A percentile compares a stretch with the other conserved stretches of the same genome.
Evolutionary conservation across 2,888 invertebrate species (phyloP).

Genomic region (Synanthedon andrenaeformis): DNA sequence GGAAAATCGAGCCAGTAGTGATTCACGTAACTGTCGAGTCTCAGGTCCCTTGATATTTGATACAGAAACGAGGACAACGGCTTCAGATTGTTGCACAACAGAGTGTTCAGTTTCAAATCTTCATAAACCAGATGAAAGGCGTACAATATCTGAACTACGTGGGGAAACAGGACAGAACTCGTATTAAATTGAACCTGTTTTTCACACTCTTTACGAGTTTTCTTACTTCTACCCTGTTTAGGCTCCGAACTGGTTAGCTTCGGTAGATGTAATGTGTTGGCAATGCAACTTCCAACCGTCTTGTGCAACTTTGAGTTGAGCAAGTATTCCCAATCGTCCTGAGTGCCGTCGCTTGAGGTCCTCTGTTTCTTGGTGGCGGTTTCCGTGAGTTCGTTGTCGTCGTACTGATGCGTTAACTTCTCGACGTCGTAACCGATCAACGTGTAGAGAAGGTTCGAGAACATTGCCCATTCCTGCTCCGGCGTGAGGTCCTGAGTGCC

Average conservation of each 20-base stretch:
- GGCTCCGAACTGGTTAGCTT: conserved; percentile 13
- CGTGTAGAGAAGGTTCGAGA: conserved; percentile 70
- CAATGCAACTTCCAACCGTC: conserved; percentile 47
- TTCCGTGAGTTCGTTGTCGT: conserved; percentile 49
- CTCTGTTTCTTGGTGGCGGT: conserved; percentile 81
- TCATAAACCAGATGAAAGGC: conserved; percentile 91
- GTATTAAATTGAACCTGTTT: conserved; percentile 67
- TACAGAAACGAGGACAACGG: conserved; percentile 78
- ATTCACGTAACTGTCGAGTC: conserved; percentile 76
- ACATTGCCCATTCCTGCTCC: conserved; percentile 84
- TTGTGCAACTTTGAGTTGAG: conserved; percentile 71
- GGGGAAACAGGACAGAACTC: conserved; percentile 77
- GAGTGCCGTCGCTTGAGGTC: conserved; percentile 80
- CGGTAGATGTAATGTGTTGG: conserved; percentile 49
- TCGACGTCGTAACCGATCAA: conserved; percentile 81
- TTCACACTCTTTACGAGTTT: conserved; percentile 21
- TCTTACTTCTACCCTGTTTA: conserved; percentile 7
- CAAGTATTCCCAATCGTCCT: conserved; percentile 86
- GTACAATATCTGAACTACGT: conserved; percentile 80
- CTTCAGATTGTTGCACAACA: conserved; percentile 75
- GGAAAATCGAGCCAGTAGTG: conserved; percentile 92
- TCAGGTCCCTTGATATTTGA: conserved; percentile 82
- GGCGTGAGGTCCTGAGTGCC: conserved; percentile 83
- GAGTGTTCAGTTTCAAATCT: conserved; percentile 85
- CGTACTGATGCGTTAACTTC: conserved; percentile 54